Conservation (phyloP, 2,113 vertebrate species). For the Lipotes vexillifer region DNA sequence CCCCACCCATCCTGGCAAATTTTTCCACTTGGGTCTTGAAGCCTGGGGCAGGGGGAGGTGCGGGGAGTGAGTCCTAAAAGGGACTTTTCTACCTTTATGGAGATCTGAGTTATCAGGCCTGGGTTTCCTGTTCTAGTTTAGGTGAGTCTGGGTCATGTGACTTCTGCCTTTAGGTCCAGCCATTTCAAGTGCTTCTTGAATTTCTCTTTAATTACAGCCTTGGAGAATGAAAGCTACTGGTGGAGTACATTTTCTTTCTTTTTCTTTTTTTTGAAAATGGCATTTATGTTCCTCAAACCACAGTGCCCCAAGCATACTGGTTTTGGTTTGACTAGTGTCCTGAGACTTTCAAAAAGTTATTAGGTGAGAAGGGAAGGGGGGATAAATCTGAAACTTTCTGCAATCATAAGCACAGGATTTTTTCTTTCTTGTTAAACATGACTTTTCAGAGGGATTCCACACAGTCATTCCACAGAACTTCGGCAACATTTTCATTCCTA, state of each 20-base stretch:
- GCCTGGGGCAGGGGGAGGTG: too few species aligned
- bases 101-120: background rate
- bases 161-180: background rate
- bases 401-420: background rate
- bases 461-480: background rate
- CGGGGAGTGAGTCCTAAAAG: background rate
- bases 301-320: background rate
- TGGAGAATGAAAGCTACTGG: background rate
- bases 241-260: background rate
- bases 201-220: slow-evolving; percentile 3
- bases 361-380: background rate
- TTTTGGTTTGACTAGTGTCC: background rate
- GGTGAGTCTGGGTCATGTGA: background rate
- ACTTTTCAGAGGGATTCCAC: background rate
- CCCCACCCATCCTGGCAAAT: background rate
- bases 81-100: background rate
- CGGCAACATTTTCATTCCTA: background rate
- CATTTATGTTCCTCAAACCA: background rate
- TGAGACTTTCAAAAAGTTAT: background rate
- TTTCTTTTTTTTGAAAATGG: background rate
- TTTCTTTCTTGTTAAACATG: background rate
- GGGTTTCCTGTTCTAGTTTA: background rate
- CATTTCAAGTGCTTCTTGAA: background rate
- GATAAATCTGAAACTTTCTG: background rate
- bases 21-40: slow-evolving; percentile 18